Evolutionary conservation across 2,888 invertebrate genomes (phyloP), one percentile per base, ranked within the genome.

Genomic region (Pomacea canaliculata): DNA sequence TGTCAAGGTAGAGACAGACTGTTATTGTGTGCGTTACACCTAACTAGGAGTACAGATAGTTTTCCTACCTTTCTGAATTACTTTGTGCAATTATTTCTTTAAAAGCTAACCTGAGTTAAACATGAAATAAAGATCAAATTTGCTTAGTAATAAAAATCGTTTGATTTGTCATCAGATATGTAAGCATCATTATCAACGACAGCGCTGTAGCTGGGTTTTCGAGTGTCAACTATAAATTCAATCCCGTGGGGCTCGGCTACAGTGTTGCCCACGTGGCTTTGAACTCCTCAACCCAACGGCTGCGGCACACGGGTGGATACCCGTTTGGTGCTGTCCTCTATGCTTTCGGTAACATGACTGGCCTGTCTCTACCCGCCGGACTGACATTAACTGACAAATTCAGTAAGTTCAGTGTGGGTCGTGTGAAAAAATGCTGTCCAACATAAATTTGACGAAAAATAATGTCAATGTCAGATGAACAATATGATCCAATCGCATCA

Each of bases 241-340:
- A n/a, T 27, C 18, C 59, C 27, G n/a, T 70, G 16, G 59, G 27
- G 13, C 56, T 51, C 19, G 70, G 70, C 12, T 70, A 70, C 60
- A 56, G 56, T 37, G 70, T 70, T 27, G 27, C 19, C 5, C 70
- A 70, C 60, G 0, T 70, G 70, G 13, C 70, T 12, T 51, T 70
- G 59, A 59, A 70, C 37, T 27, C 59, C 56, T 59, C 23, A 12
- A 56, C 70, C 27, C 27, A 60, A 4, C 27, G 56, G 60, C 60
- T 70, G 60, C 48, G 70, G 56, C 70, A 70, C 46, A 1, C 19
- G 7, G 12, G 23, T 12, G 70, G 70, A 12, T 51, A 27, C 23
- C 56, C 70, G 23, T 70, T 70, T 37, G 70, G 63, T 16, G 63
- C 27, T 63, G 63, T 63, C 10, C 63, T 63, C 16, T 63, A 63